phyloP scores from a whole-genome alignment of 2,797 vertebrate species.

The Anas capensis region DNA sequence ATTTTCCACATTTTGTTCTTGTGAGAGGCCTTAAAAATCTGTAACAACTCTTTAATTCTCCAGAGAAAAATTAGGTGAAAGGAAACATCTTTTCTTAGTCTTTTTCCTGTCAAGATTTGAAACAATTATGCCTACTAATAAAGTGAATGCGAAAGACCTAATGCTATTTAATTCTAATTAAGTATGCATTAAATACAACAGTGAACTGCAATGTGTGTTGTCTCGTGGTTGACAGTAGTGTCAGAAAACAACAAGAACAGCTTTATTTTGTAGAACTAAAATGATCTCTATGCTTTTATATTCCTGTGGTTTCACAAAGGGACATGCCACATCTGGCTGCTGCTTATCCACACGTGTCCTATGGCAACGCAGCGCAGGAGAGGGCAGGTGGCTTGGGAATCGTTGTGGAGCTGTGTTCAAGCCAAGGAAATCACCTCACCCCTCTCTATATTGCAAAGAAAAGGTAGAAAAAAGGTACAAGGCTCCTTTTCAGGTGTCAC shows the following conservation, averaged over 20 bases:
- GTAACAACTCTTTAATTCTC: conserved; percentile 9
- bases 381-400: neutral
- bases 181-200: neutral
- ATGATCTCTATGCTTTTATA: neutral
- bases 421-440: neutral
- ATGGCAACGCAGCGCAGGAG: neutral
- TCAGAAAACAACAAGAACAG: neutral
- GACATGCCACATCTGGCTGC: neutral
- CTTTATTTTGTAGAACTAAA: neutral
- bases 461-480: neutral
- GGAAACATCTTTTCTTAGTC: neutral
- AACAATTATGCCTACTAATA: conserved; percentile 15
- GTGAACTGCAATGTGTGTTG: neutral
- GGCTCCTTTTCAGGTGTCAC: neutral
- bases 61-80: conserved; percentile 19
- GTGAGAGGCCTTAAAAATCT: conserved; percentile 28
- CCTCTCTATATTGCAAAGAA: neutral
- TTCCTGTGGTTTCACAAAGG: conserved; percentile 12
- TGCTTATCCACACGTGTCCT: neutral
- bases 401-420: neutral
- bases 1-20: neutral
- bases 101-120: neutral
- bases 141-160: neutral
- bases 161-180: conserved; percentile 21
- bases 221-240: neutral